Base-by-base conservation (phyloP, 2,113 vertebrate species). In the Crotalus tigris region DNA sequence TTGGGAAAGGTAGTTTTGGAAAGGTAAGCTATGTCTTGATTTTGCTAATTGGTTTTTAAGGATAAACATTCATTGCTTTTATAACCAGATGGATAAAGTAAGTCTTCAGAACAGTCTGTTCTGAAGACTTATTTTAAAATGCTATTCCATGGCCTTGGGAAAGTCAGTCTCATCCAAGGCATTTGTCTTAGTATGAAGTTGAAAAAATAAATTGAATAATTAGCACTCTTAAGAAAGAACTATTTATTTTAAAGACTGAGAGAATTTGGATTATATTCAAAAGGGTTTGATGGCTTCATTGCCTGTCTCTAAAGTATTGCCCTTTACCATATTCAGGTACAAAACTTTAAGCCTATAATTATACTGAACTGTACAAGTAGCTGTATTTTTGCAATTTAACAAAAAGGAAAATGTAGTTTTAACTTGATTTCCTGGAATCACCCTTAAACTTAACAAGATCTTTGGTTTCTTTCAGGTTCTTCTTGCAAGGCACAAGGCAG, bases 1-100 rank as follows among this genome's bases (percentile, higher is more conserved):
- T 99, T 21, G 99, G 99, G 55, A 99, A 99, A 95, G 99, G 99
- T 94, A 99, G 99, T 97, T 99, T 99, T 90, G 99, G 99, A 91
- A 99, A 99, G 96, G 98, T 98, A 97, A 95, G 13, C 0, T 1
- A 21, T 88, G 29, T 53, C 0, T 58, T 90, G n/a, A 4, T 11
- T 92, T 1, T 57, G 5, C 4, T 88, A 93, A 17, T 57, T 33
- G 0, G 8, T 0, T 87, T 21, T 39, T 81, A n/a, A 39, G 4
- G 54, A 39, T 5, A 58, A 57, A 46, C 33, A 26, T 89, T 44
- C 88, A 64, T 10, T 12, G 6, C 21, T 91, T 94, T 91, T 93
- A 93, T 75, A 23, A 19, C 39, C 89, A 85, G 69, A 19, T 44
- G 19, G 26, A 81, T 92, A 49, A 51, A 51, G 1, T 51, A 51